These are phyloP conservation scores for Basileuterus tristriatus DNA, from an alignment of 2,797 vertebrate species.

Conservation along the genomic window DNA sequence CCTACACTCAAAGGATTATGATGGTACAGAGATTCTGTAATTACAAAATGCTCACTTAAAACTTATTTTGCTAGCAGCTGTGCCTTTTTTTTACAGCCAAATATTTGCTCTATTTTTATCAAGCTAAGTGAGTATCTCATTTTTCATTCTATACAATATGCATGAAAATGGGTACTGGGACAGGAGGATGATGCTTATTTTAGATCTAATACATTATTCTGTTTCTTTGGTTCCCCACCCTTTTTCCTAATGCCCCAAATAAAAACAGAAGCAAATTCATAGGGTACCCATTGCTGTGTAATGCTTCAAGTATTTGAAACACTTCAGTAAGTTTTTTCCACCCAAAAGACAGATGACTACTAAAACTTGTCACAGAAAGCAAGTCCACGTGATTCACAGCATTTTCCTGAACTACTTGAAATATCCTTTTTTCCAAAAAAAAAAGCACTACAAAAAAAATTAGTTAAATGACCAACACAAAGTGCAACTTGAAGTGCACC, in stretches of 20 bases:
- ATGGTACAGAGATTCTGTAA: background rate
- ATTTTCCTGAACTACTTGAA: background rate
- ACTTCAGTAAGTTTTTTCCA: background rate
- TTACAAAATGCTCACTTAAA: background rate
- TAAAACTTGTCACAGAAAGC: background rate
- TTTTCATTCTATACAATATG: background rate
- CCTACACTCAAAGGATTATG: background rate
- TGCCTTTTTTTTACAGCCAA: background rate
- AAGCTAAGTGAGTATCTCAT: background rate
- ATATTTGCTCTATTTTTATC: background rate
- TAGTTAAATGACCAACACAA: background rate
- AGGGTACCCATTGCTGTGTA: background rate
- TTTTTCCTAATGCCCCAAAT: background rate
- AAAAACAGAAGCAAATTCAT: background rate
- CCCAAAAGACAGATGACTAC: background rate
- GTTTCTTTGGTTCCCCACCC: background rate
- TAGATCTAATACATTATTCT: background rate
- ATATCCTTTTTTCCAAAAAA: accelerated
- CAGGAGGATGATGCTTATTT: background rate
- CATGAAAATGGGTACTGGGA: background rate
- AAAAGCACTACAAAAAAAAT: background rate
- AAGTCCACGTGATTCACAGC: background rate
- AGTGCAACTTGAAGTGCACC: background rate
- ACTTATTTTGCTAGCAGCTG: background rate
- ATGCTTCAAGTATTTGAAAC: background rate